Evolutionary conservation across 2,113 vertebrate species (phyloP).

Genomic region (Nesoenas mayeri): DNA sequence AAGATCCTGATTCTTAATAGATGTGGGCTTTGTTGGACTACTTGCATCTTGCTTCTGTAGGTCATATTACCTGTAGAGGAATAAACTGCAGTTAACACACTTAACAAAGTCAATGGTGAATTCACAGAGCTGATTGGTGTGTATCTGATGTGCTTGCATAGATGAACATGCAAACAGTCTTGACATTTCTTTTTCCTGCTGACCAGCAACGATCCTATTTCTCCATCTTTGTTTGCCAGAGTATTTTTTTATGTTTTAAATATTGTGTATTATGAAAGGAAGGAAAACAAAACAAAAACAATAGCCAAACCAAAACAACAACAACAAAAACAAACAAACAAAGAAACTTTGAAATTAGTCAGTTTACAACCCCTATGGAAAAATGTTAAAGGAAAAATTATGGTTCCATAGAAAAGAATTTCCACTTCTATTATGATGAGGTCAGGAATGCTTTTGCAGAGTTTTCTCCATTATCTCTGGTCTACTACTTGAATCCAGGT

Average conservation of each 20-base stretch:
- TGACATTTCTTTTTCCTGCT: not conserved
- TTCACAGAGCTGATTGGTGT: not conserved
- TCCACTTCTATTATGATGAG: not conserved
- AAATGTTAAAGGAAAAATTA: not conserved
- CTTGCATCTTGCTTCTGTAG: not conserved
- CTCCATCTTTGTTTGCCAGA: not conserved
- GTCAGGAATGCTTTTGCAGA: not conserved
- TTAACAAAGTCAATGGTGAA: not conserved
- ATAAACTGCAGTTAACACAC: not conserved
- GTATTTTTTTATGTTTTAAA: not conserved
- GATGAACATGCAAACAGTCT: not conserved
- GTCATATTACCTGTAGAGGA: not conserved
- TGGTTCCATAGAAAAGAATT: not conserved
- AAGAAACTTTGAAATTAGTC: not conserved
- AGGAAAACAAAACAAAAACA: not conserved
- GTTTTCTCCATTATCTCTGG: not conserved
- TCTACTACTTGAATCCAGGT: not conserved
- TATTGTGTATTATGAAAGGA: not conserved
- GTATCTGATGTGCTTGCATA: not conserved
- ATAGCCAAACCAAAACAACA: no score
- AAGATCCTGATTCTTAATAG: not conserved
- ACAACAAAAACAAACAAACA: no score
- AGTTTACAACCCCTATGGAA: not conserved
- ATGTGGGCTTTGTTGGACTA: not conserved
- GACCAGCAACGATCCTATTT: not conserved